A percentile compares a stretch with the other conserved stretches of the same genome.
Conservation (phyloP, 2,888 invertebrate species). For the Temnothorax ravouxi region DNA sequence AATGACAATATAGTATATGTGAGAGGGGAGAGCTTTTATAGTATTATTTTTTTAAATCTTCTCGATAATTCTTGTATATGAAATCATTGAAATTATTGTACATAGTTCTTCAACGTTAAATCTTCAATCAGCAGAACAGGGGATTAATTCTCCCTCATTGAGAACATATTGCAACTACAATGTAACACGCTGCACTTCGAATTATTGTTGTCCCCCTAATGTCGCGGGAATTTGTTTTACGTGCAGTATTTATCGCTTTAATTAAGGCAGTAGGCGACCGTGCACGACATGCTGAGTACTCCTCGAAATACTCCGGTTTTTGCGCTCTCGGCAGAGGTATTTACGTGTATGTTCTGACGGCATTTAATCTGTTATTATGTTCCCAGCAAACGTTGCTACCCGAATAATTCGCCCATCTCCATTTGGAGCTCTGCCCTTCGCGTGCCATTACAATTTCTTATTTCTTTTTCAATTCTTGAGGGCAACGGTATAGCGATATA, state of each 20-base stretch:
- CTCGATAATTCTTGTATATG: neutral
- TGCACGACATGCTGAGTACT: conserved; percentile 24
- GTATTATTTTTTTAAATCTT: neutral
- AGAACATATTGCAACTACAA: conserved; percentile 33
- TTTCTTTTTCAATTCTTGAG: conserved; percentile 14
- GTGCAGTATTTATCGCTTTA: conserved; percentile 77
- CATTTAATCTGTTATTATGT: conserved; percentile 48
- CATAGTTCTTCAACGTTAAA: neutral
- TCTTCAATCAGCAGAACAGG: conserved; percentile 13
- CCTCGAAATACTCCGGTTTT: conserved; percentile 24
- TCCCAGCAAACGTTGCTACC: neutral
- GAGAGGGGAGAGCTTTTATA: neutral
- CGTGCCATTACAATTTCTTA: neutral
- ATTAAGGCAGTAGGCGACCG: conserved; percentile 68
- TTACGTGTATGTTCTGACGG: conserved; percentile 41
- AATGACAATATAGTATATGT: neutral
- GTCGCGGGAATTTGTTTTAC: conserved; percentile 72
- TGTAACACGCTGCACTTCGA: conserved; percentile 19
- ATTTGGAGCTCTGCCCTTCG: neutral
- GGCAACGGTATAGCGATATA: neutral
- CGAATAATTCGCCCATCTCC: neutral
- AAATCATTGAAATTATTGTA: no score
- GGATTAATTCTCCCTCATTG: conserved; percentile 14
- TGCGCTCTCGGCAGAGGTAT: conserved; percentile 22
- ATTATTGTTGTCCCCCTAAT: conserved; percentile 57